Base-by-base conservation (phyloP, 2,888 invertebrate species). In the Reticulitermes lucifugus region DNA sequence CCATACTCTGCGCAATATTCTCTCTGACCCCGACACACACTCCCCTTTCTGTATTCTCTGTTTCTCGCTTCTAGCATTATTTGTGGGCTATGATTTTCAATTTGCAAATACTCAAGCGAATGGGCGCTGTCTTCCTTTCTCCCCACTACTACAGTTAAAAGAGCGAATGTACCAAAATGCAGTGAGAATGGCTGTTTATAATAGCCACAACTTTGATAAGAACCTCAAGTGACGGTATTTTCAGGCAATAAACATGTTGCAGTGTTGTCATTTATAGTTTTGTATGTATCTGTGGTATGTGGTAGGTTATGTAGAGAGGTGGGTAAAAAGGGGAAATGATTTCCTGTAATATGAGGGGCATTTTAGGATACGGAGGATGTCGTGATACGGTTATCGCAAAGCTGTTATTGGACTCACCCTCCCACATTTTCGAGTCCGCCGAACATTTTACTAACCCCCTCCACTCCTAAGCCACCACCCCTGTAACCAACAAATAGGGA, bases 371-470 rank as follows among this genome's bases (percentile, higher is more conserved):
- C 46, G 75, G 82, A 43, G 43, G 41, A 73, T 73, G 73, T 14
- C 12, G 82, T 51, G 83, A 83, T 83, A 83, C 73, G 73, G 83
- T 83, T 83, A 83, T 83, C 83, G 75, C 35, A 35, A 51, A 71
- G 73, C 83, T 83, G 51, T 83, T 83, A 83, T 73, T 41, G 29
- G 73, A 29, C 25, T 9, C 75, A 21, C 21, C 25, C 83, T 43
- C 25, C 83, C 83, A 12, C 43, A 51, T n/a, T 43, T 29, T 46
- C 46, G 18, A 10, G 35, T 9, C 83, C 10, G 35, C 43, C 79
- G 43, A 21, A 29, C 12, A 29, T 22, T 43, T 35, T 35, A 35
- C 29, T 59, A 18, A 10, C 82, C 65, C 60, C 59, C 65, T 65
- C 43, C 35, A 35, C 35, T 35, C 35, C 35, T 35, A 35, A 35